Conservation (phyloP, 2,888 invertebrate species). For the Adelognathus sp. region DNA sequence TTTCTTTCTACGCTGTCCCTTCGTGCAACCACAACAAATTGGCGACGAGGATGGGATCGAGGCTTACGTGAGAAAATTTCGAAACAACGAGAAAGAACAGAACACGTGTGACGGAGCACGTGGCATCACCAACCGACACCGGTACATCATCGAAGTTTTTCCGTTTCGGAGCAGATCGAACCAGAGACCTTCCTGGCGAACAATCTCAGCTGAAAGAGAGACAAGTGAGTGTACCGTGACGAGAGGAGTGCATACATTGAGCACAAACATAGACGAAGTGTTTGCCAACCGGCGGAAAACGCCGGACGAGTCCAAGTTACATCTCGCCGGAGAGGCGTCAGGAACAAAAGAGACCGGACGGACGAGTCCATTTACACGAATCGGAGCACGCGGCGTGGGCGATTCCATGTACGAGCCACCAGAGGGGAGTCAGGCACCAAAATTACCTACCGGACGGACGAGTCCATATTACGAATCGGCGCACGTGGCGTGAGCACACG, state of each 20-base stretch:
- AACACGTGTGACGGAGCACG: not conserved
- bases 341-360: not conserved
- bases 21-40: not conserved
- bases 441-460: too few relatives aligned
- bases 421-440: too few relatives aligned
- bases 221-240: too few relatives aligned
- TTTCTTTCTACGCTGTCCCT: too few relatives aligned
- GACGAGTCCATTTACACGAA: not conserved
- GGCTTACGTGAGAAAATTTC: not conserved
- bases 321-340: not conserved
- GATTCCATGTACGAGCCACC: too few relatives aligned
- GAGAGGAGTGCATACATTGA: not conserved
- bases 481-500: not conserved
- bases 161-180: too few relatives aligned
- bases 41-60: not conserved
- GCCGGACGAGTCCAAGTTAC: not conserved
- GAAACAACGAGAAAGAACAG: not conserved
- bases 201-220: too few relatives aligned
- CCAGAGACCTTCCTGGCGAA: too few relatives aligned
- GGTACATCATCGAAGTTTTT: not conserved
- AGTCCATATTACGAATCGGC: not conserved
- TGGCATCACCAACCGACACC: not conserved
- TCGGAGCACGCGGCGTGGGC: not conserved
- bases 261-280: not conserved
- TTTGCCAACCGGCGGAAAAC: not conserved